A percentile compares a stretch with the other conserved stretches of the same genome.
Evolutionary conservation across 2,113 vertebrate species (phyloP).

Genomic region (Pionites leucogaster): DNA sequence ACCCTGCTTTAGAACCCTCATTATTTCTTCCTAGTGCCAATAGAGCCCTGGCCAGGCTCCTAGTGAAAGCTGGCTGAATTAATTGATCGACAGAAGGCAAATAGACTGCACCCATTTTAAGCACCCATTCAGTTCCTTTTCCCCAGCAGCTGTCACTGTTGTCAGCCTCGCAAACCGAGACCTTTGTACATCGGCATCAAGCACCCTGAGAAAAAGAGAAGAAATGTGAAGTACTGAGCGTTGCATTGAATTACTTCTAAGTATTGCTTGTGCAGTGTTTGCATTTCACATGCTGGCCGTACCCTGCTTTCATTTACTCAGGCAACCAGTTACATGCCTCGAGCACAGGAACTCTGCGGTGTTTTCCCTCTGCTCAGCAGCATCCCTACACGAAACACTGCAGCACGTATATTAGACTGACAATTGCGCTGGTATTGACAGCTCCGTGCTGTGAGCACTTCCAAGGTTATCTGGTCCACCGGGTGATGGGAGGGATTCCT

Average conservation of each 20-base stretch:
- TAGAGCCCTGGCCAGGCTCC: background rate
- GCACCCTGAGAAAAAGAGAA: background rate
- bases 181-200: background rate
- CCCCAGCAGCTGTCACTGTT: background rate
- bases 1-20: background rate
- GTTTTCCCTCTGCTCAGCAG: background rate
- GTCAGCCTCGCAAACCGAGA: background rate
- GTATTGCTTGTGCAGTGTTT: background rate
- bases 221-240: fast-evolving
- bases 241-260: fast-evolving
- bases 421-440: background rate
- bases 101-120: background rate
- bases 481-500: background rate
- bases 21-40: background rate
- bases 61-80: background rate
- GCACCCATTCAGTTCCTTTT: background rate
- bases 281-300: background rate
- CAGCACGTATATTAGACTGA: fast-evolving
- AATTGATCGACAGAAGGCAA: slow-evolving; percentile 27
- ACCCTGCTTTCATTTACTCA: background rate
- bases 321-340: background rate
- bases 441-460: fast-evolving
- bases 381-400: background rate
- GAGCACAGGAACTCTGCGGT: background rate
- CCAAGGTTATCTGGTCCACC: background rate